Evolutionary conservation across 2,888 invertebrate species (phyloP).

Genomic region (Cylindroiulus punctatus): DNA sequence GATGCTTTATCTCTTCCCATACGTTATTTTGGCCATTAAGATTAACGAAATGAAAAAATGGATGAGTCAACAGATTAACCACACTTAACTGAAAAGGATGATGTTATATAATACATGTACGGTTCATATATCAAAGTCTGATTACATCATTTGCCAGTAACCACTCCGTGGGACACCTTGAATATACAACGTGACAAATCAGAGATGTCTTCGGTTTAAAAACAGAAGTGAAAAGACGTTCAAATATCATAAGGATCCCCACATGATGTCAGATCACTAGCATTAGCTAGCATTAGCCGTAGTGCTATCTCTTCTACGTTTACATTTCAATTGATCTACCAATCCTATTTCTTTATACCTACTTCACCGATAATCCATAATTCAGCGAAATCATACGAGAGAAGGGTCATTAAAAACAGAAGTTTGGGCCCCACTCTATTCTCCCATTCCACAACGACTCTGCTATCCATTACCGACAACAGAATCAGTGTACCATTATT

Average conservation of each 20-base stretch:
- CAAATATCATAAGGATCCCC: background rate
- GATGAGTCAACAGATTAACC: too few relatives aligned
- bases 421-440: background rate
- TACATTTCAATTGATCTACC: background rate
- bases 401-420: background rate
- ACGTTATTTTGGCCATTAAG: too few relatives aligned
- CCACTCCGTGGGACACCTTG: too few relatives aligned
- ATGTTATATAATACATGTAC: too few relatives aligned
- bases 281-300: background rate
- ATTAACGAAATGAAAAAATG: too few relatives aligned
- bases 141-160: too few relatives aligned
- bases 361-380: background rate
- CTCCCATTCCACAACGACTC: background rate
- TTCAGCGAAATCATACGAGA: constrained; percentile 6
- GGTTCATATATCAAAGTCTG: too few relatives aligned
- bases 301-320: background rate
- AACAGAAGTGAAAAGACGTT: too few relatives aligned
- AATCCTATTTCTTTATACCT: background rate
- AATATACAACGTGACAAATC: too few relatives aligned
- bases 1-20: too few relatives aligned
- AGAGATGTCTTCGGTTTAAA: too few relatives aligned
- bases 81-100: too few relatives aligned
- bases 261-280: background rate
- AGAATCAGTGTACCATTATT: background rate
- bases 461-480: background rate